Percentiles rank a stretch among this genome's conserved stretches.
Evolutionary conservation across 2,888 invertebrate genomes (phyloP).

Genomic region (Yponomeuta malinellus): DNA sequence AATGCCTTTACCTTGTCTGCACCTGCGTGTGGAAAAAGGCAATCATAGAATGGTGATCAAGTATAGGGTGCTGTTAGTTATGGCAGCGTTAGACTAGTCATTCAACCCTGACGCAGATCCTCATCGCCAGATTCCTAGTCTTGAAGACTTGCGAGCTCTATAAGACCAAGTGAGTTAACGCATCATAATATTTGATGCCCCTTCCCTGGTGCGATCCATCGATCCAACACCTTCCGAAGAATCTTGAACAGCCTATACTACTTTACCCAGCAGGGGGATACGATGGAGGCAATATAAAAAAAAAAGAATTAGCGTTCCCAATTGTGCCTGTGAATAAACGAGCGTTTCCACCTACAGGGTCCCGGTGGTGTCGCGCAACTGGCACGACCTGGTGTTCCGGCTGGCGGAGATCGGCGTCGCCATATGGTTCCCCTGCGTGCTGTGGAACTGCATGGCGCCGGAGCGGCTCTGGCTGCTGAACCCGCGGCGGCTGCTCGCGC

Average conservation of each 20-base stretch:
- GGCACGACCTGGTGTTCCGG: conserved; percentile 94
- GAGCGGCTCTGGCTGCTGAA: conserved; percentile 95
- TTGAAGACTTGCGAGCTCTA: conserved; percentile 95
- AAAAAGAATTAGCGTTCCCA: too few relatives aligned
- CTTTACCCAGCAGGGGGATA: too few relatives aligned
- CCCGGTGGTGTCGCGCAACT: conserved; percentile 92
- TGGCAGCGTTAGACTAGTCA: too few relatives aligned
- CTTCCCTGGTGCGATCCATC: too few relatives aligned
- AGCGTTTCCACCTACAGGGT: conserved; percentile 70
- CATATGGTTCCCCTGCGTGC: conserved; percentile 95
- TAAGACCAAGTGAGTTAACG: conserved; percentile 68
- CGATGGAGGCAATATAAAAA: too few relatives aligned
- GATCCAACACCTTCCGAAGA: too few relatives aligned
- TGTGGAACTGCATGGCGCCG: conserved; percentile 97
- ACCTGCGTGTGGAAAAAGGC: conserved; percentile 22
- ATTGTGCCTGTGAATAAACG: too few relatives aligned
- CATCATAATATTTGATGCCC: too few relatives aligned
- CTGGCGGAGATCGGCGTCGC: conserved; percentile 94
- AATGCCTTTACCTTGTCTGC: too few relatives aligned
- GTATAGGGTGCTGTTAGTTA: too few relatives aligned
- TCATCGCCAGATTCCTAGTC: conserved; percentile 91
- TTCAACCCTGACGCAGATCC: conserved; percentile 88
- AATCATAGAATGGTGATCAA: too few relatives aligned
- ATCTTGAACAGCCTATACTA: too few relatives aligned
- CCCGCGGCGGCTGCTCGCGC: conserved; percentile 88